phyloP scores from a whole-genome alignment of 2,797 vertebrate genomes.

The Falco concolor region DNA sequence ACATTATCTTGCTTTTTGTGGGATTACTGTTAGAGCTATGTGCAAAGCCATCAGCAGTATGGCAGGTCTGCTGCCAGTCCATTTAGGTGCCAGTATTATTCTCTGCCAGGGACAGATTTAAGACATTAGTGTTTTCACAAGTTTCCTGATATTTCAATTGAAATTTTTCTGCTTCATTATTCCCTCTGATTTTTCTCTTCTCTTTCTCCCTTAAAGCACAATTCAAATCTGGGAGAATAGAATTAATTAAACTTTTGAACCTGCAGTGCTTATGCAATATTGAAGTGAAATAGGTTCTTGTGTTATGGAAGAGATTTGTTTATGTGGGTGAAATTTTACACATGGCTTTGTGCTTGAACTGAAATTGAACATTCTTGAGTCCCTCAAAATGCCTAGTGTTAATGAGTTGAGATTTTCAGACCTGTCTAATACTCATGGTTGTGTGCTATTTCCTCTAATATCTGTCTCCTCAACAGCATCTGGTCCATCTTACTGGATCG shows the following conservation, averaged over 20 bases:
- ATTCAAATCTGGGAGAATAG: not conserved
- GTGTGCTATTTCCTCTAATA: constrained; percentile 42
- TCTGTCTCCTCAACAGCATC: constrained; percentile 67
- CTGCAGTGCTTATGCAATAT: constrained; percentile 44
- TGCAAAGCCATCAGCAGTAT: not conserved
- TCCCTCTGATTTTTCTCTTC: constrained; percentile 9
- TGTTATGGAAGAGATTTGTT: not conserved
- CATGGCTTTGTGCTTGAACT: not conserved
- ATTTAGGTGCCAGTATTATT: not conserved
- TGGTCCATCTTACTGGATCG: constrained; percentile 82
- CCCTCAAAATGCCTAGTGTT: not conserved
- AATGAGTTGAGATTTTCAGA: not conserved
- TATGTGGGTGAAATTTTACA: constrained; percentile 34
- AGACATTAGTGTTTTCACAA: not conserved
- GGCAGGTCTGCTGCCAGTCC: not conserved
- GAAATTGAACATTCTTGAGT: not conserved
- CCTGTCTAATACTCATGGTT: not conserved
- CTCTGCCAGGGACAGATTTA: not conserved
- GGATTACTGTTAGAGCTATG: not conserved
- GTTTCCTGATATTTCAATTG: not conserved
- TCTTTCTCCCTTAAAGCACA: constrained; percentile 32
- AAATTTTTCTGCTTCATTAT: not conserved
- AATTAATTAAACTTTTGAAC: constrained; percentile 57
- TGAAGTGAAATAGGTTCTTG: not conserved
- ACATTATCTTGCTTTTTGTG: not conserved